Conservation (phyloP, 2,888 invertebrate species). For the Nomada ferruginata region DNA sequence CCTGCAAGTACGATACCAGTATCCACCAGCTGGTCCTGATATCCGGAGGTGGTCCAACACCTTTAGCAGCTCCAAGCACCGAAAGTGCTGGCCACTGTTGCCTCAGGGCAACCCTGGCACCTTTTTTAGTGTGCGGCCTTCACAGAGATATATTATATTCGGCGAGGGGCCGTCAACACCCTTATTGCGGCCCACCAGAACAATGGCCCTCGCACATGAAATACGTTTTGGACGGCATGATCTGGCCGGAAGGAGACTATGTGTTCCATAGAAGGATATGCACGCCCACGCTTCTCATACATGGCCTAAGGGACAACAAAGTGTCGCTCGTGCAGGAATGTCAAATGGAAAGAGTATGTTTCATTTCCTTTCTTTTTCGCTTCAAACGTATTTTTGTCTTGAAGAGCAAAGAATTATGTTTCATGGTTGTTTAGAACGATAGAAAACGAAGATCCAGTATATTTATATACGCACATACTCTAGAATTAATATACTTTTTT, state of each 20-base stretch:
- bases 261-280: slow-evolving; percentile 88
- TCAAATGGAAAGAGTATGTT: slow-evolving; percentile 88
- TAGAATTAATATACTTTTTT: no score
- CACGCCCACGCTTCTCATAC: slow-evolving; percentile 88
- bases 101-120: slow-evolving; percentile 85
- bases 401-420: background rate
- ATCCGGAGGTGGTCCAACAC: slow-evolving; percentile 89
- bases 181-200: slow-evolving; percentile 83
- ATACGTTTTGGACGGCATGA: slow-evolving; percentile 87
- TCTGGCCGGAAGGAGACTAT: slow-evolving; percentile 89
- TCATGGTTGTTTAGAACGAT: background rate
- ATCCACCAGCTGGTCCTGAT: slow-evolving; percentile 88
- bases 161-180: slow-evolving; percentile 86
- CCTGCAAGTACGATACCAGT: slow-evolving; percentile 86
- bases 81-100: slow-evolving; percentile 85
- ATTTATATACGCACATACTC: background rate
- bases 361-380: background rate
- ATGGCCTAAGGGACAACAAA: slow-evolving; percentile 88
- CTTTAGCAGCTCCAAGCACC: slow-evolving; percentile 87
- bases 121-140: slow-evolving; percentile 87
- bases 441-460: background rate
- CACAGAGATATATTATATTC: slow-evolving; percentile 86
- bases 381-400: background rate
- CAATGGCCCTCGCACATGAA: slow-evolving; percentile 85
- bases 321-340: slow-evolving; percentile 89